phyloP scores from a whole-genome alignment of 2,888 invertebrate genomes.

The Coleophora deauratella region DNA sequence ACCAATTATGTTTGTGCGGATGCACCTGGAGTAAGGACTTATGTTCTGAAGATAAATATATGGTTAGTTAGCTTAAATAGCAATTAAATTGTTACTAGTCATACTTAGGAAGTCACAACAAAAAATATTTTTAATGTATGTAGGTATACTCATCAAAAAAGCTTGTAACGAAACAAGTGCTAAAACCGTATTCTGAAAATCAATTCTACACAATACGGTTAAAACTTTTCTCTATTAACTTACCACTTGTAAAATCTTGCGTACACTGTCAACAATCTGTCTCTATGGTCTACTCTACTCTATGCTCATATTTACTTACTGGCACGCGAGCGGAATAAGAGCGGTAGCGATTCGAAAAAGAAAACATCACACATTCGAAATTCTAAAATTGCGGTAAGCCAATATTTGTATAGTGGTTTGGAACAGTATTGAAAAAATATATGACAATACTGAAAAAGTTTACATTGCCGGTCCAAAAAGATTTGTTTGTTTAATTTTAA shows the following conservation, averaged over 20 bases:
- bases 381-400: conserved; percentile 1
- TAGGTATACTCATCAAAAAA: no score
- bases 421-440: background rate
- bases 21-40: no score
- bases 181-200: background rate
- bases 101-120: no score
- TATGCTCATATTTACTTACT: conserved; percentile 21
- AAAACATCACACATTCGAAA: conserved; percentile 4
- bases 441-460: background rate
- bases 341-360: conserved; percentile 21
- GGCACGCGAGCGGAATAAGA: conserved; percentile 31
- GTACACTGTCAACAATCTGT: conserved; percentile 14
- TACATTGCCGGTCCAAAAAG: background rate
- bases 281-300: conserved; percentile 1
- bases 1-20: no score
- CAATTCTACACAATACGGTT: conserved; percentile 3
- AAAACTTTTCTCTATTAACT: conserved; percentile 10
- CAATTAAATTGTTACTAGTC: no score
- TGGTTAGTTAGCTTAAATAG: no score
- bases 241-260: conserved; percentile 12
- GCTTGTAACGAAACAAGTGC: no score
- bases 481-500: no score
- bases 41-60: no score
- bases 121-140: no score
- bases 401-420: conserved; percentile 3